phyloP scores from a whole-genome alignment of 1,140 invertebrate species.

The Cyclina sinensis region DNA sequence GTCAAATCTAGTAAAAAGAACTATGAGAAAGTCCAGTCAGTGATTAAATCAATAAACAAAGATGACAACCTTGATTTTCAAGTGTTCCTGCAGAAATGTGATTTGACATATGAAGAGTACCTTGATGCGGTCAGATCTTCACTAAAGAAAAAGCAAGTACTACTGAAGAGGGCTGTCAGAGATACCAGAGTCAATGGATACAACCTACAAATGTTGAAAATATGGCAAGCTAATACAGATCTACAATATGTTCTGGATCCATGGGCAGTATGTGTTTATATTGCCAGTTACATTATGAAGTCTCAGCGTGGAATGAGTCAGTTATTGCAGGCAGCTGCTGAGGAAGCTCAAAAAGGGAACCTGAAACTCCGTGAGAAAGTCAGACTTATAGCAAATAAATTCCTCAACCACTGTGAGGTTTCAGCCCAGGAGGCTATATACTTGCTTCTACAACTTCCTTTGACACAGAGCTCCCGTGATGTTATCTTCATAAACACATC shows the following conservation, averaged over 20 bases:
- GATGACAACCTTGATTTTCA: conserved; percentile 36
- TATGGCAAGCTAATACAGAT: conserved; percentile 70
- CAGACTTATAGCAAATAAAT: conserved; percentile 69
- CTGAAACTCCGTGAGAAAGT: conserved; percentile 48
- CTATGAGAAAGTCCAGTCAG: conserved; percentile 33
- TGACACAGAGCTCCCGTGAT: conserved; percentile 48
- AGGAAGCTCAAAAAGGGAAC: conserved; percentile 62
- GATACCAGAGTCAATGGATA: conserved; percentile 66
- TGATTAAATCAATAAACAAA: conserved; percentile 10
- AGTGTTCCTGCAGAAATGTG: conserved; percentile 56
- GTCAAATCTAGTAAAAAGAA: neutral
- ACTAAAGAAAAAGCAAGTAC: conserved; percentile 64
- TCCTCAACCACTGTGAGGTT: conserved; percentile 70
- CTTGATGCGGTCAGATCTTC: conserved; percentile 62
- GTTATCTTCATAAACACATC: conserved; percentile 69
- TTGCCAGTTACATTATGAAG: conserved; percentile 70
- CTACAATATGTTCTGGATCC: conserved; percentile 67
- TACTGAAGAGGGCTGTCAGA: conserved; percentile 61
- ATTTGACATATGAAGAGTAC: conserved; percentile 59
- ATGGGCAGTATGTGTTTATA: conserved; percentile 68
- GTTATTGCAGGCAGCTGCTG: conserved; percentile 20
- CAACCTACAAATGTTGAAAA: conserved; percentile 46
- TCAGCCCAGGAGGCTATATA: conserved; percentile 70
- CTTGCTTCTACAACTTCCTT: conserved; percentile 42
- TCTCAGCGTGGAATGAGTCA: conserved; percentile 67